These are phyloP conservation scores for Apostichopus parvimensis DNA, from an alignment of 35 echinoderm and acorn worm species.

Conservation along the genomic window DNA sequence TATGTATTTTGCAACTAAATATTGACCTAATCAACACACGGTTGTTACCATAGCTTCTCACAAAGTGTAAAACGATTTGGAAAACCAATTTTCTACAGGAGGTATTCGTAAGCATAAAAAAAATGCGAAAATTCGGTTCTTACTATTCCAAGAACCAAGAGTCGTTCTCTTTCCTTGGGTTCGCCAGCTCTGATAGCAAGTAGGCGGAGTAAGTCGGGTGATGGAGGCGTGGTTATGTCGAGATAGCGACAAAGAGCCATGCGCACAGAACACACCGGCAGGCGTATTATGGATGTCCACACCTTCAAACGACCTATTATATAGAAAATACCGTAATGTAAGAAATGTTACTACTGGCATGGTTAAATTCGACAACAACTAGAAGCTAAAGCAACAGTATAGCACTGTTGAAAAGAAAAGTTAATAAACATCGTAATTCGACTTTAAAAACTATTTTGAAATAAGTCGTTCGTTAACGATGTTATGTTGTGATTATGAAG, in stretches of 20 bases:
- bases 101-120: not conserved
- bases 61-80: not conserved
- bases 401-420: too few relatives aligned
- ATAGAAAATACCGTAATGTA: too few relatives aligned
- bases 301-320: slow-evolving; percentile 33
- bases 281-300: slow-evolving; percentile 57
- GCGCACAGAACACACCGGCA: slow-evolving; percentile 56
- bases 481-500: too few relatives aligned
- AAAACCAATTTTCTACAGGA: not conserved
- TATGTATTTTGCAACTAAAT: too few relatives aligned
- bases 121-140: not conserved
- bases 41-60: not conserved
- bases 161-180: slow-evolving; percentile 62
- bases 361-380: too few relatives aligned
- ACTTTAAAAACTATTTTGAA: too few relatives aligned
- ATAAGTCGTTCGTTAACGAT: too few relatives aligned
- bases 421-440: too few relatives aligned
- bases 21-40: not conserved
- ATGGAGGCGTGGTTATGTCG: slow-evolving; percentile 79
- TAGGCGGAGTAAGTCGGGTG: slow-evolving; percentile 76
- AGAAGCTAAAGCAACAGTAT: too few relatives aligned
- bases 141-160: slow-evolving; percentile 70
- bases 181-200: slow-evolving; percentile 63
- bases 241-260: slow-evolving; percentile 58
- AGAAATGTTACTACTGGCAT: too few relatives aligned